Evolutionary conservation across 2,113 vertebrate species (phyloP), one percentile per base, ranked within the genome.

Genomic region (Ia io): DNA sequence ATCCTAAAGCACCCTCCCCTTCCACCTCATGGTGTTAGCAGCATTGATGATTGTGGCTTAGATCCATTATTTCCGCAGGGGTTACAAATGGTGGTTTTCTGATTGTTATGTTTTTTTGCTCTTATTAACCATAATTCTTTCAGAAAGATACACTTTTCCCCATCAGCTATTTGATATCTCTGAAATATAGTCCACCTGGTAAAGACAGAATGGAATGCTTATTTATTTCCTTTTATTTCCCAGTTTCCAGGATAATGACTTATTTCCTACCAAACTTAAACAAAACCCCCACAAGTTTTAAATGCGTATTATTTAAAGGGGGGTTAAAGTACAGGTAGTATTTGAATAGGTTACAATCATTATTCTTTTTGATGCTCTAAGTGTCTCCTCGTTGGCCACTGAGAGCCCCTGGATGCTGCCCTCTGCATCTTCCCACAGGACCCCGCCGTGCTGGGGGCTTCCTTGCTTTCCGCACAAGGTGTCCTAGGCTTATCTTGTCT

Each of bases 201-300:
- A 40, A 94, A 91, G 56, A 22, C 14, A 80, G 51, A 37, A 88
- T 49, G 40, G 44, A 77, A 71, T 44, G 83, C 16, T 89, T 84
- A 13, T 51, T 59, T 93, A 37, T 61, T 69, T 93, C 44, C 40
- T 47, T 92, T 89, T 59, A 51, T 63, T 71, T 67, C 53, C 25
- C 37, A 69, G 74, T 94, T 92, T 77, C 74, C 53, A 63, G 61
- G 90, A 91, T 28, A 73, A 59, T 79, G 42, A 93, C 22, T 94
- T 79, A 61, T 82, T 90, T 51, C 35, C 59, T 90, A 53, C 37
- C 23, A 61, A 51, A 56, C 44, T 67, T 51, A 77, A 80, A 49
- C 10, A 67, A 89, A 74, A 88, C 67, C 28, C 44, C 11, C 30
- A 78, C 44, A 77, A 14, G 2, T 56, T 77, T 91, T 65, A 28